phyloP scores from a whole-genome alignment of 2,797 vertebrate genomes.

The Melanotaenia parkinsoni region DNA sequence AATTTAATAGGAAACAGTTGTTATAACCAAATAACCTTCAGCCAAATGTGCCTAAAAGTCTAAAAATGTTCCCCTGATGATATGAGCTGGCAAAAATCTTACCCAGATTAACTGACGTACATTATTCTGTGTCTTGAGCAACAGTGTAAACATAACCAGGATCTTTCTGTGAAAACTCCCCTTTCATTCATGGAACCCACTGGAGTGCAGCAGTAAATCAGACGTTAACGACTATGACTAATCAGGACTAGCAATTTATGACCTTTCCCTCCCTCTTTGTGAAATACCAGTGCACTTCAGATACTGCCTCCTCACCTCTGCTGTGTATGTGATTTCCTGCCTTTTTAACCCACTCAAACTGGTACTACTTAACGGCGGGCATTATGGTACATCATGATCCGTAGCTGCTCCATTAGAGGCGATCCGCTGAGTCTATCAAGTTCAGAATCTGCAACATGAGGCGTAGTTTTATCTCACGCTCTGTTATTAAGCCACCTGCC shows the following conservation, averaged over 20 bases:
- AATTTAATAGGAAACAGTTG: background rate
- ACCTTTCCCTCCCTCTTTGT: conserved; percentile 42
- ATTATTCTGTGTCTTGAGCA: conserved; percentile 20
- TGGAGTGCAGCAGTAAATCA: conserved; percentile 47
- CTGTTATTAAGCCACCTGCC: background rate
- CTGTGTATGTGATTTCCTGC: background rate
- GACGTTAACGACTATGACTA: conserved; percentile 49
- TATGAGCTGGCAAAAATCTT: conserved; percentile 5
- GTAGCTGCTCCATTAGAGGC: background rate
- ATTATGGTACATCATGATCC: background rate
- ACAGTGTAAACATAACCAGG: conserved; percentile 15
- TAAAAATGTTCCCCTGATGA: conserved; percentile 15
- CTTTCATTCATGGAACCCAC: conserved; percentile 43
- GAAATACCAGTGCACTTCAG: conserved; percentile 28
- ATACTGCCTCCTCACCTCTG: conserved; percentile 7
- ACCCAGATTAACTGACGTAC: conserved; percentile 15
- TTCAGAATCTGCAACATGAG: conserved; percentile 21
- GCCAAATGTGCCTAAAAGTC: background rate
- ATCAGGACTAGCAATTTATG: conserved; percentile 31
- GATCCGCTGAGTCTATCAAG: conserved; percentile 23
- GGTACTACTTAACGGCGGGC: background rate
- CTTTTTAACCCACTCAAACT: conserved; percentile 16
- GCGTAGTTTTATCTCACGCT: background rate
- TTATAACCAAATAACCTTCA: conserved; percentile 18
- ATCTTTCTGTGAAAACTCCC: conserved; percentile 7